Percentiles rank a stretch among this genome's conserved stretches.
Evolutionary conservation across 1,140 invertebrate genomes (phyloP).

Genomic region (Protaetia brevitarsis): DNA sequence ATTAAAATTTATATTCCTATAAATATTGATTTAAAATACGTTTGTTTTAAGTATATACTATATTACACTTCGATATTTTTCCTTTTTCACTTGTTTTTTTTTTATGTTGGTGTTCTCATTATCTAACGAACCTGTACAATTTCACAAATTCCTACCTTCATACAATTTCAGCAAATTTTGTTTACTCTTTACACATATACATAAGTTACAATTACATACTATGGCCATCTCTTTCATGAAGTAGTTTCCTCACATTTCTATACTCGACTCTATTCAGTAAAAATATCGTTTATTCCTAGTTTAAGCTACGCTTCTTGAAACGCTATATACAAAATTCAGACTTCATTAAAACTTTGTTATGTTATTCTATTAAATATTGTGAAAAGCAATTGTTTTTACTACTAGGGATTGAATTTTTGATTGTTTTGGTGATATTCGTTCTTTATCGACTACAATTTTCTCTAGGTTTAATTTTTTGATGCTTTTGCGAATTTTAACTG

Average conservation of each 20-base stretch:
- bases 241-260: not conserved
- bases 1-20: slow-evolving; percentile 24
- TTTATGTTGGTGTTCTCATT: slow-evolving; percentile 18
- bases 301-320: slow-evolving; percentile 19
- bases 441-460: not conserved
- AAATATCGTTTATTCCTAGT: slow-evolving; percentile 14
- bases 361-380: slow-evolving; percentile 7
- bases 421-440: slow-evolving; percentile 24
- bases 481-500: not conserved
- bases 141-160: not conserved
- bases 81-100: not conserved
- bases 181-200: not conserved
- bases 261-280: not conserved
- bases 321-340: slow-evolving; percentile 24
- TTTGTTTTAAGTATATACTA: slow-evolving; percentile 13
- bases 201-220: not conserved
- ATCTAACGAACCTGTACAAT: not conserved
- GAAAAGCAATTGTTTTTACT: slow-evolving; percentile 12
- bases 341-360: slow-evolving; percentile 16
- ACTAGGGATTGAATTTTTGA: slow-evolving; percentile 25
- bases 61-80: slow-evolving; percentile 24
- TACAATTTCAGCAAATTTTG: not conserved
- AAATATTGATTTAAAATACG: slow-evolving; percentile 25
- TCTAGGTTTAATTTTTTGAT: not conserved
- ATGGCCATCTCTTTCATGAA: not conserved